Evolutionary conservation across 2,113 vertebrate genomes (phyloP).

Genomic region (Nestor notabilis): DNA sequence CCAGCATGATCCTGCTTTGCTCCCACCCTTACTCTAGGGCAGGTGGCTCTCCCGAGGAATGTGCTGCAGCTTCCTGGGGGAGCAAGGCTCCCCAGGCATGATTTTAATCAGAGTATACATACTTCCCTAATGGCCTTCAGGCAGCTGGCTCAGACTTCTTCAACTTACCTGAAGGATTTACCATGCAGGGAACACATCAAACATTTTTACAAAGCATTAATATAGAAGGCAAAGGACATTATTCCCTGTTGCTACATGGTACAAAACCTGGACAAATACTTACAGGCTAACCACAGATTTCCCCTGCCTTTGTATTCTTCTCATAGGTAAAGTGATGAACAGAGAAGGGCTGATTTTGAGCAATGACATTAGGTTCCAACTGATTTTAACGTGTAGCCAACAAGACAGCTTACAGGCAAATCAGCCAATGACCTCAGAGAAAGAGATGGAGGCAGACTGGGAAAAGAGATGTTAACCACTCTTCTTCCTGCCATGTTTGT

Average conservation of each 20-base stretch:
- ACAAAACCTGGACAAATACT: not conserved
- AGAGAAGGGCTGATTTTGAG: not conserved
- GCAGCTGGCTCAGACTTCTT: not conserved
- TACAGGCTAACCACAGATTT: not conserved
- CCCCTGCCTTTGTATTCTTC: not conserved
- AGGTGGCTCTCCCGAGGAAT: not conserved
- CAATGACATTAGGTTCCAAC: not conserved
- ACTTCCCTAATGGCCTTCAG: not conserved
- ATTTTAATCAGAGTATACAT: not conserved
- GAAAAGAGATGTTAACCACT: not conserved
- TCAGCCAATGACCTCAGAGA: not conserved
- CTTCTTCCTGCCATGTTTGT: not conserved
- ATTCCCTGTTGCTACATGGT: not conserved
- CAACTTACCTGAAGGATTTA: not conserved
- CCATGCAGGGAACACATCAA: not conserved
- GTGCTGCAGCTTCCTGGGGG: too few relatives aligned
- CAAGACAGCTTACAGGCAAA: not conserved
- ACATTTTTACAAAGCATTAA: not conserved
- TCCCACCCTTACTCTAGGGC: not conserved
- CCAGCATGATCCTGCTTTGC: accelerated
- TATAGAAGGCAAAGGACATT: not conserved
- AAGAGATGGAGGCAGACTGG: not conserved
- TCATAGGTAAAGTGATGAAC: not conserved
- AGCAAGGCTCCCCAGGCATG: not conserved
- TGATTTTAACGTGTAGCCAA: not conserved